These are phyloP conservation scores for Tarsius wallacei DNA, from an alignment of 2,797 vertebrate species.

Conservation along the genomic window DNA sequence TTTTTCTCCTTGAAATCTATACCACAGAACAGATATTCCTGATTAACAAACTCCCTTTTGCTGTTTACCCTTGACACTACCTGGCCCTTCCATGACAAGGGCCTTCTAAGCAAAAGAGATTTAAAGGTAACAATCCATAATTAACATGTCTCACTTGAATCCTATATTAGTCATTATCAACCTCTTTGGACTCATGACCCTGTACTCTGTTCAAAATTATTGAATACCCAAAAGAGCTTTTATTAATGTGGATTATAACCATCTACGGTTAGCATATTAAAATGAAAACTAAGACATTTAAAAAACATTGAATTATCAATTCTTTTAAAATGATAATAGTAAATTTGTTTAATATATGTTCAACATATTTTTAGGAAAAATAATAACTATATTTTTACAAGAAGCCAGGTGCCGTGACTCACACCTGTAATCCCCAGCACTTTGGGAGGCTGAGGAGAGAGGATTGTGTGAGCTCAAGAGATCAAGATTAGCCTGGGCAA, in stretches of 20 bases:
- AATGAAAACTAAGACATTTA: slow-evolving; percentile 38
- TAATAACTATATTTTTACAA: neutral
- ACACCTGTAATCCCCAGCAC: too few species aligned
- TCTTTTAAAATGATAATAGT: neutral
- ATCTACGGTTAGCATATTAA: neutral
- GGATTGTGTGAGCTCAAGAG: too few species aligned
- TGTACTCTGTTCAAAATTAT: slow-evolving; percentile 3
- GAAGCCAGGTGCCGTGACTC: too few species aligned
- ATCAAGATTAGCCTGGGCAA: too few species aligned
- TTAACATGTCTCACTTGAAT: slow-evolving; percentile 27
- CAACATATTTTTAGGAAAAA: neutral
- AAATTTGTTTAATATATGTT: neutral
- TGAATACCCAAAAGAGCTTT: slow-evolving; percentile 25
- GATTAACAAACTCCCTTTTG: neutral
- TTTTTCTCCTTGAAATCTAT: slow-evolving; percentile 44
- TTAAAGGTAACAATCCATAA: neutral
- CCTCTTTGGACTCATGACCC: neutral
- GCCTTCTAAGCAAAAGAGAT: neutral
- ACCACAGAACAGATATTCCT: neutral
- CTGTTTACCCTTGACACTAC: neutral
- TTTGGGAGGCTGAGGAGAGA: too few species aligned
- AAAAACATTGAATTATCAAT: neutral
- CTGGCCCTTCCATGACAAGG: neutral
- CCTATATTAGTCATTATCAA: slow-evolving; percentile 13
- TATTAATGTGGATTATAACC: slow-evolving; percentile 8